Base-by-base conservation (phyloP, 1,140 invertebrate genomes). In the Orussus abietinus region DNA sequence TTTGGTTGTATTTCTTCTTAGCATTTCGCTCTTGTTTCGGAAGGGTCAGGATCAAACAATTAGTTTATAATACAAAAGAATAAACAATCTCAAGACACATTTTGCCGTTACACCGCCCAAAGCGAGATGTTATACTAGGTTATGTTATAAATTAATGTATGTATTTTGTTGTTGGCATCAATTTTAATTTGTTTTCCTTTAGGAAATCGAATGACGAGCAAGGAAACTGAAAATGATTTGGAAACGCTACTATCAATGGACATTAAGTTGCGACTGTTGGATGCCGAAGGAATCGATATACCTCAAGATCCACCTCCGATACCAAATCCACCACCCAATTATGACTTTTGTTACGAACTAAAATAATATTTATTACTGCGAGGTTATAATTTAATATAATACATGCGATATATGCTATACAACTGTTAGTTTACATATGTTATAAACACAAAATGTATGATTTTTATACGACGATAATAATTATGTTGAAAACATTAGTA, bases 191-290 rank as follows among this genome's bases (percentile, higher is more conserved):
- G 18, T 36, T 42, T 48, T 44, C 34, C 60, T 67, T 15, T 52
- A 84, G 80, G 87, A 12, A 86, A 88, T 59, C 80, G 83, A 67
- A 97, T 98, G 92, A 78, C 75, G 1, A 97, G 93, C 60, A 86
- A 88, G 62, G 85, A 92, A 58, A 88, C 85, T 43, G 84, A 88
- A 49, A 84, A 86, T 64, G 95, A 98, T 74, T 75, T 96, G 50
- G 90, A 96, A 57, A 92, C 86, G 20, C 75, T 98, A 32, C 72
- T 98, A 2, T 90, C 90, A 4, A 96, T 98, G 91, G 94, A 98
- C 63, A 94, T 98, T 11, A 96, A 97, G 71, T 77, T 98, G 15
- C 76, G 92, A 37, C 70, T 98, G 26, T 72, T 98, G 14, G 94
- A 97, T 70, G 87, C 92, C 2, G 94, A 98, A 75, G 93, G 92